Percentiles rank a stretch among this genome's conserved stretches.
Conservation (phyloP, 2,888 invertebrate species). For the Lordiphosa fenestrarum region DNA sequence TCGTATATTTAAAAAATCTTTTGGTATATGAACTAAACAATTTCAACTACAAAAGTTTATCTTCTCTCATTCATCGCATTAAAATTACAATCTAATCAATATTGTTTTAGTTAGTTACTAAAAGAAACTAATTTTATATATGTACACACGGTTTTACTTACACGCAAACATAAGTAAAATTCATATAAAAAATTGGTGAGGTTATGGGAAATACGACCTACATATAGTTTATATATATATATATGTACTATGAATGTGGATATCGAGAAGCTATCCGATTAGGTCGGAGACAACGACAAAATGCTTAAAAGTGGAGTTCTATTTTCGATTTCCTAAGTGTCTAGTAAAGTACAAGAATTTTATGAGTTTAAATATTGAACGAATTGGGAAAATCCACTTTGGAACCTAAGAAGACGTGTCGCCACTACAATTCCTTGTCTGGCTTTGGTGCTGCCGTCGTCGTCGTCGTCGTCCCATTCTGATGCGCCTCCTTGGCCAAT, state of each 20-base stretch:
- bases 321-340: constrained; percentile 19
- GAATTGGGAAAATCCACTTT: constrained; percentile 34
- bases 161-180: constrained; percentile 49
- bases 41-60: constrained; percentile 52
- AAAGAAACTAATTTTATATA: constrained; percentile 37
- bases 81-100: constrained; percentile 36
- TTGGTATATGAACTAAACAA: constrained; percentile 49
- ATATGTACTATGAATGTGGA: constrained; percentile 21
- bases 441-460: constrained; percentile 43
- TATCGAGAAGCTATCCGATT: constrained; percentile 34
- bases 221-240: constrained; percentile 15
- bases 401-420: constrained; percentile 20
- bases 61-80: constrained; percentile 29
- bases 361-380: constrained; percentile 4
- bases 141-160: constrained; percentile 60
- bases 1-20: constrained; percentile 53
- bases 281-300: constrained; percentile 22
- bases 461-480: constrained; percentile 53
- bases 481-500: constrained; percentile 61
- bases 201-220: constrained; percentile 31
- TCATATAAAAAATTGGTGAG: constrained; percentile 49
- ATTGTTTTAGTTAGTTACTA: constrained; percentile 29
- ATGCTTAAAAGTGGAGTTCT: constrained; percentile 3
- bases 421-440: constrained; percentile 70
- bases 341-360: constrained; percentile 45